Percentiles rank a stretch among this genome's conserved stretches.
Conservation (phyloP, 1,140 invertebrate genomes). For the Drosophila sproati region DNA sequence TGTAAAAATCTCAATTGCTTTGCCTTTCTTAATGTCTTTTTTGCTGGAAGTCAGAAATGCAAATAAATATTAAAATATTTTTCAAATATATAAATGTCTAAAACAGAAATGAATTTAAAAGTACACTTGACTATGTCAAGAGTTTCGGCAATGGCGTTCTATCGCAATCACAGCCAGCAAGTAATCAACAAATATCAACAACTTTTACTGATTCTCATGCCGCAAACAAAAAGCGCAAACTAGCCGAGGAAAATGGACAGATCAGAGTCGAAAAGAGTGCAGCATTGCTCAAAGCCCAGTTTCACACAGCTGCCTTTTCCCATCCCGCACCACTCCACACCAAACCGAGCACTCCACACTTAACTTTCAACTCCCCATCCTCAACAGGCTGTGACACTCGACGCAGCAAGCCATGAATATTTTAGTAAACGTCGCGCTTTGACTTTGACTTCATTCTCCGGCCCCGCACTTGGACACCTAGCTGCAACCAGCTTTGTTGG, state of each 20-base stretch:
- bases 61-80: neutral
- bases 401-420: constrained; percentile 78
- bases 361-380: constrained; percentile 2
- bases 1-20: no score
- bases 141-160: constrained; percentile 2
- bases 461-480: constrained; percentile 65
- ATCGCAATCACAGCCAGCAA: constrained; percentile 60
- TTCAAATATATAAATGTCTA: neutral
- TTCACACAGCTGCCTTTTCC: constrained; percentile 23
- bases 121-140: constrained; percentile 36
- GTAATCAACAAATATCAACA: constrained; percentile 81
- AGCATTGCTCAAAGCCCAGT: constrained; percentile 59
- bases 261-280: constrained; percentile 36
- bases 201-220: constrained; percentile 67
- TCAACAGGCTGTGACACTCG: constrained; percentile 56
- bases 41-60: no score
- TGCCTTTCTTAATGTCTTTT: no score
- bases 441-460: constrained; percentile 51
- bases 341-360: neutral
- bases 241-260: constrained; percentile 32
- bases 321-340: neutral
- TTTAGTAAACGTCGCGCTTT: constrained; percentile 79
- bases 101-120: constrained; percentile 42
- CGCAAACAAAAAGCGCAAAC: constrained; percentile 67
- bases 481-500: constrained; percentile 49